Percentiles rank a stretch among this genome's conserved stretches.
phyloP scores from a whole-genome alignment of 2,888 invertebrate genomes.

The Cryptophagus acutangulus region DNA sequence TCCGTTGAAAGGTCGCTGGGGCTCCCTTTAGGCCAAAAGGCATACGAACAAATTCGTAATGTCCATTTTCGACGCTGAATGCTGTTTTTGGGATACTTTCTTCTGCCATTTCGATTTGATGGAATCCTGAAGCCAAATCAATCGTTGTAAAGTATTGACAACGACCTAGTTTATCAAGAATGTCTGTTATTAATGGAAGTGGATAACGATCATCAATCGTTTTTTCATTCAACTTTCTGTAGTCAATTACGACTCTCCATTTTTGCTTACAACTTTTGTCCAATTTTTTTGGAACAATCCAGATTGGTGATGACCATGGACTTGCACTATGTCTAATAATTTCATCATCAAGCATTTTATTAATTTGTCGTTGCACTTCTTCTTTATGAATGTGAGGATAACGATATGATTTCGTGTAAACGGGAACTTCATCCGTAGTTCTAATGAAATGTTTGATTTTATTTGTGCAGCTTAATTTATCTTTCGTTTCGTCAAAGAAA shows the following conservation, averaged over 20 bases:
- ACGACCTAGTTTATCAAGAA: conserved; percentile 34
- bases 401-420: too few relatives aligned
- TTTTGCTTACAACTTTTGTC: conserved; percentile 21
- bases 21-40: conserved; percentile 31
- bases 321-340: conserved; percentile 19
- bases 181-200: conserved; percentile 33
- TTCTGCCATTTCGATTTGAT: conserved; percentile 28
- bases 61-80: conserved; percentile 27
- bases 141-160: conserved; percentile 29
- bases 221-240: conserved; percentile 17
- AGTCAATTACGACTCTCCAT: conserved; percentile 21
- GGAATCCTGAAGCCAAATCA: conserved; percentile 30
- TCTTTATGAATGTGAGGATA: conserved; percentile 26
- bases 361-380: conserved; percentile 25
- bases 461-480: too few relatives aligned
- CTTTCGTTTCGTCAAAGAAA: too few relatives aligned
- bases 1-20: conserved; percentile 31
- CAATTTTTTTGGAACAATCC: conserved; percentile 23
- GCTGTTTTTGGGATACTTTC: conserved; percentile 30
- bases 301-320: conserved; percentile 21
- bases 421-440: too few relatives aligned
- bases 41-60: conserved; percentile 30
- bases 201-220: conserved; percentile 32
- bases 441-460: too few relatives aligned
- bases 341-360: conserved; percentile 19